Evolutionary conservation across 2,888 invertebrate genomes (phyloP).

Genomic region (Mimachlamys varia): DNA sequence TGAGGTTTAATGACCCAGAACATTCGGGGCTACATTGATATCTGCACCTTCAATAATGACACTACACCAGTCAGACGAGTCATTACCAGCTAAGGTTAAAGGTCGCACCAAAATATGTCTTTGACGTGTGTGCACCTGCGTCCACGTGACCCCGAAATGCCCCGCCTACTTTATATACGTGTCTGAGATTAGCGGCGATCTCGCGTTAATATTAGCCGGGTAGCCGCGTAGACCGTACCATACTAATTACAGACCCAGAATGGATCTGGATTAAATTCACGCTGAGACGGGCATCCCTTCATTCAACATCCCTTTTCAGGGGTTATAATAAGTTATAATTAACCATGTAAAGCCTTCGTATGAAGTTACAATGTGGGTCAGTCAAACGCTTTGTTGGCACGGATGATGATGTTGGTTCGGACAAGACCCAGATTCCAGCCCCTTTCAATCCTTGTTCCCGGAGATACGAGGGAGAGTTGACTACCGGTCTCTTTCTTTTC

Average conservation of each 20-base stretch:
- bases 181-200: constrained; percentile 32
- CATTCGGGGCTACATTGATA: constrained; percentile 6
- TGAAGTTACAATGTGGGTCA: constrained; percentile 33
- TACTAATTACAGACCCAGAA: constrained; percentile 33
- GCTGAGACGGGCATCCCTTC: constrained; percentile 22
- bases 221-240: constrained; percentile 9
- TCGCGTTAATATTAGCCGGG: constrained; percentile 29
- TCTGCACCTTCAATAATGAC: constrained; percentile 30
- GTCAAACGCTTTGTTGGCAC: constrained; percentile 31
- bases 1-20: constrained; percentile 1
- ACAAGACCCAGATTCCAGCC: constrained; percentile 22
- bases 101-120: constrained; percentile 36
- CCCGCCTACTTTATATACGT: constrained; percentile 28
- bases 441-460: background rate
- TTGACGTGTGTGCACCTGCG: constrained; percentile 36
- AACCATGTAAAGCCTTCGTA: constrained; percentile 22
- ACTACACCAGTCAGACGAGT: constrained; percentile 3
- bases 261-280: constrained; percentile 30
- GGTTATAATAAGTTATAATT: constrained; percentile 36
- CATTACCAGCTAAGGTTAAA: constrained; percentile 27
- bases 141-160: background rate
- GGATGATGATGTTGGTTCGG: constrained; percentile 33
- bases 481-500: background rate
- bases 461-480: constrained; percentile 13
- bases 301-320: constrained; percentile 31